Base-by-base conservation (phyloP, 2,113 vertebrate genomes). In the Gallinago jamesoni region DNA sequence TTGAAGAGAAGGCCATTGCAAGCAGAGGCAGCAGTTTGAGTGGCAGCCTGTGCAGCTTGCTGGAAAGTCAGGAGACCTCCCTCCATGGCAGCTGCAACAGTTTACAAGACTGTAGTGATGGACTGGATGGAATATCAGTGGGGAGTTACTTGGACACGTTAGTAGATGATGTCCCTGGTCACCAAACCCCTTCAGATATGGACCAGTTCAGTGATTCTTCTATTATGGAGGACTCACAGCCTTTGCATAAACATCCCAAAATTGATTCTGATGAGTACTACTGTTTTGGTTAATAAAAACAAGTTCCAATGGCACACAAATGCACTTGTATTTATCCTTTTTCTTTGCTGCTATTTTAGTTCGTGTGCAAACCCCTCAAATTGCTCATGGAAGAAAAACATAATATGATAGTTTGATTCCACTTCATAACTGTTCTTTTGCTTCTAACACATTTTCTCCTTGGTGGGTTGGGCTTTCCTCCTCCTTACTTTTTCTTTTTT, bases 121-220 rank as follows among this genome's bases (percentile, higher is more conserved):
- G 98, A 28, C 97, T 99, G 67, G 99, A 99, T 45, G 98, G 98
- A 24, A 98, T 99, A 77, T 99, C 99, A 0, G 98, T 99, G 59
- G 99, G 99, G 21, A 99, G 99, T 93, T 99, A 99, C 45, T 98
- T 99, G 98, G 99, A 99, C 97, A 99, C 99, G 7, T 97, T 99
- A 79, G 99, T 97, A 4, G 99, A 99, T 48, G 99, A 99, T 74
- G 96, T 99, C 24, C 98, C 98, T 1, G 99, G 98, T 45, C 98
- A 98, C 84, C 97, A 98, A 4, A 99, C 99, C 1, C 99, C 99
- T 2, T 98, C 98, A 6, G 98, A 99, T 96, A 95, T 98, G 31
- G 98, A 99, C 78, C 97, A 98, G 15, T 98, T 99, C 76, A 98
- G 98, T 74, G 99, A 99, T 57, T 98, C 98, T 94, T 97, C 98